A percentile compares a stretch with the other conserved stretches of the same genome.
These are phyloP conservation scores for Cladopsammia gracilis DNA, from an alignment of 64 coral and sea anemone species.

Conservation along the genomic window DNA sequence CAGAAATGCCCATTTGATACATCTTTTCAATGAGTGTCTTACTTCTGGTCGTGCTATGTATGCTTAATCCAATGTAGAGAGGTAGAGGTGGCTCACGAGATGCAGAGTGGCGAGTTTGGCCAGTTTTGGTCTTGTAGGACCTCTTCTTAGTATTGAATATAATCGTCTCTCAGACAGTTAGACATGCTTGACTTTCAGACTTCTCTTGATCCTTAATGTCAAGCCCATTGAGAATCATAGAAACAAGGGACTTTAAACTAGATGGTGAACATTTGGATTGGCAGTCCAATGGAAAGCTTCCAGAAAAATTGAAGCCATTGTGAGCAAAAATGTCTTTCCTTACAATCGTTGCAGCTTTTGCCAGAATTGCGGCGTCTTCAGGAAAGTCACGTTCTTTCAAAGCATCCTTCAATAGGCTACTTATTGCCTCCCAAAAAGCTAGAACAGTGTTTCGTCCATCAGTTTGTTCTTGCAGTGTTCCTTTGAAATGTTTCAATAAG, in stretches of 20 bases:
- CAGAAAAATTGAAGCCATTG: conserved; percentile 57
- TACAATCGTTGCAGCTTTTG: conserved; percentile 69
- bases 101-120: conserved; percentile 40
- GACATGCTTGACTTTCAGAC: conserved; percentile 37
- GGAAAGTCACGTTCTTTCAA: conserved; percentile 46
- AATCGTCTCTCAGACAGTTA: conserved; percentile 75
- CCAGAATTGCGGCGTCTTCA: conserved; percentile 62
- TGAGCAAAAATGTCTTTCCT: conserved; percentile 74
- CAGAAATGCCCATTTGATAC: conserved; percentile 70
- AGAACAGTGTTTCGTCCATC: conserved; percentile 58
- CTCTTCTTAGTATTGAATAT: conserved; percentile 65
- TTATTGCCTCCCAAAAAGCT: conserved; percentile 46
- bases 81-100: too few relatives aligned
- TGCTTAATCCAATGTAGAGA: conserved; percentile 60
- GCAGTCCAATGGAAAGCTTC: conserved; percentile 49
- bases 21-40: conserved; percentile 65
- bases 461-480: conserved; percentile 62
- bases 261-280: conserved; percentile 44
- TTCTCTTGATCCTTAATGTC: conserved; percentile 21
- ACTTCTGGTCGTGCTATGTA: conserved; percentile 39
- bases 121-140: conserved; percentile 32
- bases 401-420: conserved; percentile 29
- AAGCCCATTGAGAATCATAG: conserved; percentile 67
- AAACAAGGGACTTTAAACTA: conserved; percentile 60
- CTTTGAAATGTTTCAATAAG: conserved; percentile 26